Percentiles rank a stretch among this genome's conserved stretches.
These are phyloP conservation scores for Pseudeuparius sepicola DNA, from an alignment of 2,888 invertebrate genomes.

Conservation along the genomic window DNA sequence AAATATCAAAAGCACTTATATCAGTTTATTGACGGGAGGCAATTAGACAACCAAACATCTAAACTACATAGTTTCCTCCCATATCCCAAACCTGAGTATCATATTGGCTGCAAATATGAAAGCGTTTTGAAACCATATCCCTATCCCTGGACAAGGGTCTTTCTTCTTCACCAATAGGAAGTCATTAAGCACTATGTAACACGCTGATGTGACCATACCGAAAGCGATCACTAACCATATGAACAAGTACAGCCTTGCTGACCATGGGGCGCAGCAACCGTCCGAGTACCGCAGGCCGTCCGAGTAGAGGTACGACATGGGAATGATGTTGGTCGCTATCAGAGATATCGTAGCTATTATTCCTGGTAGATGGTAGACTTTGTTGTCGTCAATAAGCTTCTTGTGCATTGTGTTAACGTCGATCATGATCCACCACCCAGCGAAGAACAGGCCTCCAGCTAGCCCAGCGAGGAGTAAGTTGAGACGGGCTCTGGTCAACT, in stretches of 20 bases:
- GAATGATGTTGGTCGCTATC: conserved; percentile 25
- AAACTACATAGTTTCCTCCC: conserved; percentile 9
- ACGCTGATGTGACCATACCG: conserved; percentile 27
- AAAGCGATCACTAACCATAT: conserved; percentile 28
- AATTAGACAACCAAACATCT: not conserved
- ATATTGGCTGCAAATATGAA: conserved; percentile 27
- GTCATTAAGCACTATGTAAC: conserved; percentile 29
- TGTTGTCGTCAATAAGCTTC: conserved; percentile 16
- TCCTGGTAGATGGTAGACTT: conserved; percentile 27
- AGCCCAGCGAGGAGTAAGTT: conserved; percentile 22
- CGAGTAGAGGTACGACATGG: conserved; percentile 23
- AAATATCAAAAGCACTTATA: too few relatives aligned
- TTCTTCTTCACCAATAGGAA: conserved; percentile 24
- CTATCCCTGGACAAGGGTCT: conserved; percentile 29
- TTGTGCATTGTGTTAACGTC: conserved; percentile 23
- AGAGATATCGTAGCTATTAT: conserved; percentile 25
- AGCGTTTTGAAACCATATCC: conserved; percentile 28
- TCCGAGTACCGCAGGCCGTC: conserved; percentile 18
- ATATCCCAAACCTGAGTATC: conserved; percentile 24
- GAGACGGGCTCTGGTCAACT: conserved; percentile 10
- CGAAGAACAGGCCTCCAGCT: conserved; percentile 27
- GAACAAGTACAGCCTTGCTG: conserved; percentile 24
- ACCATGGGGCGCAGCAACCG: conserved; percentile 21
- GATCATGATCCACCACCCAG: conserved; percentile 32
- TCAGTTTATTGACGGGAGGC: too few relatives aligned